These are phyloP conservation scores for Sturmia bella DNA, from an alignment of 2,888 invertebrate genomes.

Conservation along the genomic window DNA sequence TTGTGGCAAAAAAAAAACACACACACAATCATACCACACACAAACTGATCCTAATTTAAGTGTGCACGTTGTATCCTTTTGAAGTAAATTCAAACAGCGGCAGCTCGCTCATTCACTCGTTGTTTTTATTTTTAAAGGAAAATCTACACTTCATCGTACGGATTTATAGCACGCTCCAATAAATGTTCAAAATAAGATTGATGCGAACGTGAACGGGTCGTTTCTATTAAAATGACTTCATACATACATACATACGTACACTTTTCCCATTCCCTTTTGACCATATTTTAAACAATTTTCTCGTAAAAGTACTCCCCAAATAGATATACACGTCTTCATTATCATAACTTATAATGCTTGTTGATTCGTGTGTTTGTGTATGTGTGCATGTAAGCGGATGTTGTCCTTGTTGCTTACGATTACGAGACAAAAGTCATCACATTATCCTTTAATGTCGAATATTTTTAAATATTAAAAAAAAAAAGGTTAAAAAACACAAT, in stretches of 20 bases:
- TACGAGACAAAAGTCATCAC: constrained; percentile 58
- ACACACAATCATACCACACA: constrained; percentile 24
- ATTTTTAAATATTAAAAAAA: constrained; percentile 54
- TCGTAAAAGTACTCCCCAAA: constrained; percentile 65
- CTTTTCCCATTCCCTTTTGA: constrained; percentile 57
- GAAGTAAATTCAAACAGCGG: constrained; percentile 50
- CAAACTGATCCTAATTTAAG: constrained; percentile 53
- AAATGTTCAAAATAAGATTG: constrained; percentile 68
- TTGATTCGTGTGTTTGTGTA: neutral
- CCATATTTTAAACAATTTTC: constrained; percentile 67
- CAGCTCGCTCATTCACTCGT: constrained; percentile 39
- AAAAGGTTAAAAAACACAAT: constrained; percentile 31
- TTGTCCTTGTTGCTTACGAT: constrained; percentile 44
- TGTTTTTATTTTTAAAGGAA: constrained; percentile 44
- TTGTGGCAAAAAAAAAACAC: neutral
- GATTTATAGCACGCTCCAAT: constrained; percentile 59
- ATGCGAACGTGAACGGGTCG: constrained; percentile 58
- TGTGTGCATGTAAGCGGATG: neutral
- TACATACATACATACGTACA: too few relatives aligned
- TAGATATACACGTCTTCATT: constrained; percentile 63
- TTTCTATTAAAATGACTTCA: constrained; percentile 50
- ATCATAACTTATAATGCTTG: constrained; percentile 64
- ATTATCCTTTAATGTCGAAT: constrained; percentile 66
- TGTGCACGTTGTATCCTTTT: constrained; percentile 52
- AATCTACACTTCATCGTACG: constrained; percentile 66